Evolutionary conservation across 2,888 invertebrate species (phyloP), one percentile per base, ranked within the genome.

Genomic region (Volucella inanis): DNA sequence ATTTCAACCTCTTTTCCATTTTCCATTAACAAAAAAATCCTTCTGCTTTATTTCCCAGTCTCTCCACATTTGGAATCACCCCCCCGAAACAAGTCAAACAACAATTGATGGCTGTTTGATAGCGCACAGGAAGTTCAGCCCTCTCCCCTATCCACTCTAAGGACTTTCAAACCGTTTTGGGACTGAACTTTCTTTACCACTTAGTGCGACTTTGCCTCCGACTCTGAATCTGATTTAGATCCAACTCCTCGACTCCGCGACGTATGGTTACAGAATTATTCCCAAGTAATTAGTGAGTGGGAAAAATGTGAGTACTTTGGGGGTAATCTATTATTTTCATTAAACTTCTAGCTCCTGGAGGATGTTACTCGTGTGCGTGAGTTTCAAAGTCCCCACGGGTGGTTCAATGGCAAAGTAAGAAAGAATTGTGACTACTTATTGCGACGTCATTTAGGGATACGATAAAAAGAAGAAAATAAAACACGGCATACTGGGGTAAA

Each of bases 21-120:
- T 31, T 31, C 31, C 6, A 31, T 31, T 31, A 6, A 31, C 6
- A 31, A 31, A 31, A 31, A 31, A 31, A 31, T 31, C 31, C 31
- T 31, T 6, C 31, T 31, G 31, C 31, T 31, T 31, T 31, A 6
- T 31, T 31, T 31, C 31, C 3, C 31, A 31, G 31, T 6, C 31
- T 31, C 31, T 4, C 31, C 31, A 6, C 4, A 31, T 31, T 31
- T 6, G 31, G 2, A 6, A 31, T 0, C 31, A 4, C 4, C 31
- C 31, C 22, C 6, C 31, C 6, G 31, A 31, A 31, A 39, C 70
- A 59, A 61, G 59, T 71, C 71, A 50, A 71, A 71, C 71, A 59
- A 41, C 14, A 71, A 71, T 71, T 71, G 71, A 71, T 71, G 61
- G 50, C 50, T 71, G 71, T 61, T 71, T 71, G 50, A 71, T 61